Evolutionary conservation across 2,888 invertebrate genomes (phyloP), one percentile per base, ranked within the genome.

Genomic region (Crocallis elinguaria): DNA sequence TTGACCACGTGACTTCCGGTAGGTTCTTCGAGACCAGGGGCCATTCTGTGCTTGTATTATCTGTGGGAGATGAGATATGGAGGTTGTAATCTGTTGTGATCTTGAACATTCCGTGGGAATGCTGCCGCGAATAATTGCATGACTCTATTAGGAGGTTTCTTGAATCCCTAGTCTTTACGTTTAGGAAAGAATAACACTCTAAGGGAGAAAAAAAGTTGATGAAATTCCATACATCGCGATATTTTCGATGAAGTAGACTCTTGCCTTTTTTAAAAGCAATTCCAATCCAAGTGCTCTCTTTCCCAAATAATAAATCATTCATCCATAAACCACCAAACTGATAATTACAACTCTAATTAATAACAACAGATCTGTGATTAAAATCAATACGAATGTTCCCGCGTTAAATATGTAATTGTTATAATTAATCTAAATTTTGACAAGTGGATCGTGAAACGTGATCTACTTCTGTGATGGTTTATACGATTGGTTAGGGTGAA

Each of bases 351-450:
- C 27, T 16, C 67, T 79, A 84, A 84, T 83, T 76, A 77, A 82
- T 77, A 74, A 75, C 52, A 7, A 36, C 17, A 64, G 64, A 57
- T 46, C 69, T 80, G 66, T 79, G 60, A 83, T 86, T 84, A 84
- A 50, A 81, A 75, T 76, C 77, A 75, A 81, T 78, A 69, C 65
- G 66, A 75, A 74, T 70, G 73, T 82, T 86, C 81, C 76, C 79
- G 80, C 75, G 80, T 80, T 84, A 80, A 79, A 71, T 69, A 70
- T 71, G 59, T 78, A 75, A 76, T 76, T 73, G 75, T 73, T 70
- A 65, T 81, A 75, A 86, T 86, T 84, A 84, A 84, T 85, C 82
- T 81, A 82, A 67, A 82, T 86, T 82, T 67, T 78, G 85, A 85
- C 80, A 74, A 67, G 68, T 68, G 64, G 69, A 69, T 63, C 19